Evolutionary conservation across 64 coral and sea anemone species (phyloP).

Genomic region (Porites lutea): DNA sequence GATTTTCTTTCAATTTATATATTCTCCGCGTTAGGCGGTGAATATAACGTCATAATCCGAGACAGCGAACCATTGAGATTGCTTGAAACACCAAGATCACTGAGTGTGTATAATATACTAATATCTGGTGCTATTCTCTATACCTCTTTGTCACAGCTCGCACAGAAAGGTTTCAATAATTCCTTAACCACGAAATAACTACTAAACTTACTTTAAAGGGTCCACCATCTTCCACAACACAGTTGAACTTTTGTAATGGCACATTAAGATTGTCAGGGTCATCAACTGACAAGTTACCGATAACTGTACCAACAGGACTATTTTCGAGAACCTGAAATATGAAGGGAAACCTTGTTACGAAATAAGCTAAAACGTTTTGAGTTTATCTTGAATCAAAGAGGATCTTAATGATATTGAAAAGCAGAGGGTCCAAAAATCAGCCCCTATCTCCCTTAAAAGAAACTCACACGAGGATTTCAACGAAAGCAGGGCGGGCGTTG

Average conservation of each 20-base stretch:
- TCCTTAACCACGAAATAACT: too few species aligned
- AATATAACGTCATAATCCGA: neutral
- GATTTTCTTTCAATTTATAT: too few species aligned
- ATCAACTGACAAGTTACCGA: conserved; percentile 66
- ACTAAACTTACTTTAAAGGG: conserved; percentile 82
- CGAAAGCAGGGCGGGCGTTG: too few species aligned
- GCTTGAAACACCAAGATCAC: too few species aligned
- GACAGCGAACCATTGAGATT: neutral
- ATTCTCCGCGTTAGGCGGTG: too few species aligned
- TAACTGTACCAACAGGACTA: conserved; percentile 43
- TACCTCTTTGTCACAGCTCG: neutral
- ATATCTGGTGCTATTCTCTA: neutral
- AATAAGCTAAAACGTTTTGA: too few species aligned
- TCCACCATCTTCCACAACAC: conserved; percentile 51
- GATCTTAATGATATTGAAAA: neutral
- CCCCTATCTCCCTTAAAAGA: neutral
- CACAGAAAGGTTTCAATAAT: too few species aligned
- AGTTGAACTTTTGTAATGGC: conserved; percentile 61
- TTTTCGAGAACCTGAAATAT: conserved; percentile 81
- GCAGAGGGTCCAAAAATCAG: neutral
- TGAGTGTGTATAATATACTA: too few species aligned
- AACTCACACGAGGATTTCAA: neutral
- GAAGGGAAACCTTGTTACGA: neutral
- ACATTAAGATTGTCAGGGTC: conserved; percentile 83
- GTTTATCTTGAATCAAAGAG: too few species aligned